Evolutionary conservation across 2,113 vertebrate genomes (phyloP), one percentile per base, ranked within the genome.

Genomic region (Turdus rufiventris): DNA sequence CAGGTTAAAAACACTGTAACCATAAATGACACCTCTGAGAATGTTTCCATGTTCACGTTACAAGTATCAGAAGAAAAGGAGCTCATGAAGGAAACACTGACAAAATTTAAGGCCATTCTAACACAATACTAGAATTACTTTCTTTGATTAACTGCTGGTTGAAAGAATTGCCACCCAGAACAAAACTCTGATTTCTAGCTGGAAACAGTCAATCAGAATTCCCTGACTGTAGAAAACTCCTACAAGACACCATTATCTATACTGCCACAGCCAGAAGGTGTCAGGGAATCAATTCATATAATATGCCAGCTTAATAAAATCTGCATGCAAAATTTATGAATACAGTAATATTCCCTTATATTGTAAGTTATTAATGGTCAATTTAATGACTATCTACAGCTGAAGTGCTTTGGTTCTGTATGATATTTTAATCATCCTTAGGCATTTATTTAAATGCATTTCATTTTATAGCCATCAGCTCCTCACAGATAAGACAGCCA

Each of bases 291-390:
- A 98, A 98, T 98, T 98, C 97, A 97, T 97, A 98, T 97, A 98
- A 98, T 86, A 97, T 97, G 96, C 92, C 97, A 97, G 97, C 95
- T 97, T 98, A 98, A 98, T 98, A 98, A 98, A 98, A 98, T 98
- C 95, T 98, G 96, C 97, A 98, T 98, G 97, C 94, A 97, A 97
- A 98, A 98, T 98, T 98, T 98, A 98, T 98, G 98, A 98, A 98
- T 97, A 94, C 92, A 97, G 96, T 97, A 96, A 97, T 98, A 98
- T 96, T 98, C 96, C 96, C 97, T 97, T 98, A 98, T 98, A 98
- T 98, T 92, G 79, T 93, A 97, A 98, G 94, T 98, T 98, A 97
- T 98, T 98, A 98, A 99, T 98, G 98, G 97, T 97, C 98, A 98
- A 95, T 98, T 98, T 98, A 98, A 98, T 98, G 97, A 98, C 98